A percentile compares a stretch with the other conserved stretches of the same genome.
Evolutionary conservation across 37 sponge, comb jelly and placozoan genomes (phyloP).

Genomic region (Chondrilla cf. caribensis): DNA sequence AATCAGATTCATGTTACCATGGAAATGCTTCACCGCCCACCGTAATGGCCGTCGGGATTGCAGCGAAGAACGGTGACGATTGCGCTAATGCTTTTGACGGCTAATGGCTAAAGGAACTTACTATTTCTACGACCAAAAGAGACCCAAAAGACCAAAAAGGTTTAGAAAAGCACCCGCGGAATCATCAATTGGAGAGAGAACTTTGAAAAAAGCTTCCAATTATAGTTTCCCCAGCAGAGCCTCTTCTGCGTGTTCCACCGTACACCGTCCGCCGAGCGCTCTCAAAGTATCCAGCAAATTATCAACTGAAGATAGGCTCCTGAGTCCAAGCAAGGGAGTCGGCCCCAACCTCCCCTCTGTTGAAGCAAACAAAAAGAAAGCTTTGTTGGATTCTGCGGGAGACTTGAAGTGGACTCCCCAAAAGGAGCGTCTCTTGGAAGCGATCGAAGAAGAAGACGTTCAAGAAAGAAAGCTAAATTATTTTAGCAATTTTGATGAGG

Average conservation of each 20-base stretch:
- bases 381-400: neutral
- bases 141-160: neutral
- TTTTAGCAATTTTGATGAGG: constrained; percentile 37
- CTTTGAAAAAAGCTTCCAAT: neutral
- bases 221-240: neutral
- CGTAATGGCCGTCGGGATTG: neutral
- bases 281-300: neutral
- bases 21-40: neutral
- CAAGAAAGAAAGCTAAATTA: neutral
- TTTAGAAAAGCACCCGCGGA: neutral
- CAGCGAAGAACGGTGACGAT: neutral
- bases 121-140: constrained; percentile 14
- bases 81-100: neutral
- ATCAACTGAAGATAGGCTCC: neutral
- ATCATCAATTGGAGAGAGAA: neutral
- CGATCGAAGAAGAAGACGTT: constrained; percentile 32
- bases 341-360: neutral
- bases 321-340: neutral
- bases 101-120: constrained; percentile 18
- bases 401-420: neutral
- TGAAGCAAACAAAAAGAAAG: too few relatives aligned
- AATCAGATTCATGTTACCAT: neutral
- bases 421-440: neutral
- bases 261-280: neutral
- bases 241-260: neutral